These are phyloP conservation scores for Porites cylindrica DNA, from an alignment of 92 coral and sea anemone genomes.

Conservation along the genomic window DNA sequence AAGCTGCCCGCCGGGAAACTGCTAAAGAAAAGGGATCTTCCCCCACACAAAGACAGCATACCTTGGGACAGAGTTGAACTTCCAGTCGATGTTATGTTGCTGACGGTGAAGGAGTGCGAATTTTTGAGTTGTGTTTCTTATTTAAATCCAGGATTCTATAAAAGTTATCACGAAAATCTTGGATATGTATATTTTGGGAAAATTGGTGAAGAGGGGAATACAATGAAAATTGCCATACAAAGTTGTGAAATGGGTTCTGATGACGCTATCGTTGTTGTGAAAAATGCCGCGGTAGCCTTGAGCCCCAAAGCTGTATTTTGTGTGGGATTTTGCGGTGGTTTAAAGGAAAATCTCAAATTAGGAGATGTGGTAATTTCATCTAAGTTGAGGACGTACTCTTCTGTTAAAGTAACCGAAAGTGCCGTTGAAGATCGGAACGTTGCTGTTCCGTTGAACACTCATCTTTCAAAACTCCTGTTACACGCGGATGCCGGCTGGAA, in stretches of 20 bases:
- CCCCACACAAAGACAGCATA: too few relatives aligned
- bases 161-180: not conserved
- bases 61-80: too few relatives aligned
- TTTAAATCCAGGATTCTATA: not conserved
- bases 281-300: not conserved
- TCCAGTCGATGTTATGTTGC: too few relatives aligned
- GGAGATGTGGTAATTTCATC: constrained; percentile 5
- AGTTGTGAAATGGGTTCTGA: not conserved
- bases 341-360: not conserved
- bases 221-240: not conserved
- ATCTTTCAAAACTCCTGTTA: constrained; percentile 10
- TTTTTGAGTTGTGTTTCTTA: too few relatives aligned
- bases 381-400: not conserved
- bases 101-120: too few relatives aligned
- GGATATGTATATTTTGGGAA: constrained; percentile 1
- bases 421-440: not conserved
- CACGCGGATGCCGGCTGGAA: constrained; percentile 43
- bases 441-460: not conserved
- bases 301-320: constrained; percentile 4
- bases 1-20: too few relatives aligned
- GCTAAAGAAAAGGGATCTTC: too few relatives aligned
- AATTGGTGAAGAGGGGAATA: not conserved
- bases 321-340: constrained; percentile 1
- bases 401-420: not conserved
- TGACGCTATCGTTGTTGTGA: not conserved